phyloP scores from a whole-genome alignment of 2,113 vertebrate species.

The Coreoperca whiteheadi region DNA sequence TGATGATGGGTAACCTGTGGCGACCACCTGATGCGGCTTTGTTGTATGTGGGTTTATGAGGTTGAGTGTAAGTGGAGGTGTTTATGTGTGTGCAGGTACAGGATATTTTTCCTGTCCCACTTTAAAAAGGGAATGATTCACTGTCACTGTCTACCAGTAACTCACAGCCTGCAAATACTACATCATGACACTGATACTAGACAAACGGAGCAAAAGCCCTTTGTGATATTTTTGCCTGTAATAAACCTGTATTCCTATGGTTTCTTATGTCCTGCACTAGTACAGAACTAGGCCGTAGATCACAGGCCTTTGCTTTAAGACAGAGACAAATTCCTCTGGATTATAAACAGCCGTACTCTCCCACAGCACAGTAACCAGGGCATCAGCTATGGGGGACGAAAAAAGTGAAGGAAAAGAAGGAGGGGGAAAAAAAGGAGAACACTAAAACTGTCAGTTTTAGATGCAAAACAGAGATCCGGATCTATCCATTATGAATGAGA shows the following conservation, averaged over 20 bases:
- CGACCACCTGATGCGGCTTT: slow-evolving; percentile 75
- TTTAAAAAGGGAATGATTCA: slow-evolving; percentile 47
- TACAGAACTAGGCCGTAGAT: slow-evolving; percentile 28
- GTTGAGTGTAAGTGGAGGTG: slow-evolving; percentile 45
- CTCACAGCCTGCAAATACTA: slow-evolving; percentile 26
- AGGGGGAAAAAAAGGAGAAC: slow-evolving; percentile 55
- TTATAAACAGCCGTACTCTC: slow-evolving; percentile 17
- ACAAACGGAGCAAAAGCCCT: slow-evolving; percentile 32
- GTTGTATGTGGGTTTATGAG: slow-evolving; percentile 53
- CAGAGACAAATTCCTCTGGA: slow-evolving; percentile 24
- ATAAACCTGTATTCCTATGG: slow-evolving; percentile 29
- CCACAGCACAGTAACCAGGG: slow-evolving; percentile 27
- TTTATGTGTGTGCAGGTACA: slow-evolving; percentile 16
- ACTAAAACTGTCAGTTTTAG: slow-evolving; percentile 78
- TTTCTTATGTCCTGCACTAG: slow-evolving; percentile 18
- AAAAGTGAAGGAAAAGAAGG: slow-evolving; percentile 21
- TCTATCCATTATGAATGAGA: slow-evolving; percentile 86
- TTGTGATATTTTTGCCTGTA: slow-evolving; percentile 47
- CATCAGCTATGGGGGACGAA: slow-evolving; percentile 10
- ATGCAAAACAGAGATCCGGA: slow-evolving; percentile 83
- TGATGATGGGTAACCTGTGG: slow-evolving; percentile 72
- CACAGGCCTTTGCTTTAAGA: slow-evolving; percentile 20
- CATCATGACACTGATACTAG: slow-evolving; percentile 1
- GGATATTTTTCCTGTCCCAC: slow-evolving; percentile 38
- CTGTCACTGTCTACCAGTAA: slow-evolving; percentile 31